Evolutionary conservation across 2,113 vertebrate genomes (phyloP).

Genomic region (Myrmecophaga tridactyla): DNA sequence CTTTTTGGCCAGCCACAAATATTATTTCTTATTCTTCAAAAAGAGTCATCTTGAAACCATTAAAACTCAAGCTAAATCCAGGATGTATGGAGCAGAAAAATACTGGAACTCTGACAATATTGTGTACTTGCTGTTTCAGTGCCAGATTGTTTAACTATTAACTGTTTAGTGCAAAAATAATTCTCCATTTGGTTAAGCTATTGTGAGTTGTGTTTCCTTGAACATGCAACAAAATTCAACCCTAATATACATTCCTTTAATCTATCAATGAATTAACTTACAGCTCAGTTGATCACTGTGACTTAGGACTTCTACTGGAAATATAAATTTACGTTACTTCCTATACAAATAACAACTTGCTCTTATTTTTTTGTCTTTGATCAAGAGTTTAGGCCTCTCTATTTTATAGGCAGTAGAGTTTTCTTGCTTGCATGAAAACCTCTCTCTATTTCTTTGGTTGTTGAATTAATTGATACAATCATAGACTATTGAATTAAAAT

Average conservation of each 20-base stretch:
- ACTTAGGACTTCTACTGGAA: background rate
- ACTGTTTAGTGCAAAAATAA: background rate
- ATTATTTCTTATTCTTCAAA: too few relatives aligned
- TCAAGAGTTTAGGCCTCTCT: background rate
- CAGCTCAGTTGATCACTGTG: rapidly evolving
- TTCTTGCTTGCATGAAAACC: background rate
- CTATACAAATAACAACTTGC: background rate
- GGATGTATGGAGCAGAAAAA: background rate
- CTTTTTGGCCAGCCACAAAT: background rate
- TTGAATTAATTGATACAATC: too few relatives aligned
- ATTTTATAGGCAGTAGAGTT: background rate
- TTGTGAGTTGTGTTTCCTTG: background rate
- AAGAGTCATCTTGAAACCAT: background rate
- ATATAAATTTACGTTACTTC: background rate
- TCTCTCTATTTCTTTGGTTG: background rate
- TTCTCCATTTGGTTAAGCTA: background rate
- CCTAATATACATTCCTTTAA: rapidly evolving
- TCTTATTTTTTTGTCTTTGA: background rate
- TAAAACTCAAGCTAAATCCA: background rate
- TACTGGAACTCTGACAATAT: rapidly evolving
- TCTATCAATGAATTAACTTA: too few relatives aligned
- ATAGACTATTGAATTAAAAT: rapidly evolving
- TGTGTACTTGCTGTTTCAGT: background rate
- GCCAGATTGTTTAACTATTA: rapidly evolving
- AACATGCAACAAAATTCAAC: background rate